phyloP scores from a whole-genome alignment of 2,797 vertebrate genomes.

The Sebastes iracundus region DNA sequence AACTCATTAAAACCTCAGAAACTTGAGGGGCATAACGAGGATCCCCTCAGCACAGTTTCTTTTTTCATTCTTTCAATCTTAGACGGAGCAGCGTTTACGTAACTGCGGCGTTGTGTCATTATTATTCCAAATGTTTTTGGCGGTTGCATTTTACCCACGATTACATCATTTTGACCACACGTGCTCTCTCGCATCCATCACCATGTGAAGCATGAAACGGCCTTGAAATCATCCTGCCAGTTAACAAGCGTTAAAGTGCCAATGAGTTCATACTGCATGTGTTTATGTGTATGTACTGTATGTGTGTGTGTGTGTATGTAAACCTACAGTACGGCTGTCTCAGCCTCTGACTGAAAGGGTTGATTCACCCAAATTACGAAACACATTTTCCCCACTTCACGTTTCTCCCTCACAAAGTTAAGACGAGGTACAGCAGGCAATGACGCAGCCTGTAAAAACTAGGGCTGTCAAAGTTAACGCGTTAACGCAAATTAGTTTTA shows the following conservation, averaged over 20 bases:
- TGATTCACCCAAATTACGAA: neutral
- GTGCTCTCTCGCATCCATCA: constrained; percentile 15
- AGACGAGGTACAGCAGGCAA: neutral
- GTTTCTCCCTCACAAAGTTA: neutral
- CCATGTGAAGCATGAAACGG: constrained; percentile 32
- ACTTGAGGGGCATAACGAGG: too few relatives aligned
- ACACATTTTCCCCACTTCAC: neutral
- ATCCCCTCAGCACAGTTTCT: neutral
- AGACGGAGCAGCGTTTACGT: constrained; percentile 27
- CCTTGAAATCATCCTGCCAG: constrained; percentile 34
- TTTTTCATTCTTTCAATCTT: constrained; percentile 14
- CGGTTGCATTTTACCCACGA: constrained; percentile 35
- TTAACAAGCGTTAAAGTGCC: constrained; percentile 7
- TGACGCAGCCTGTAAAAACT: too few relatives aligned
- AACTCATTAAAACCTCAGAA: neutral
- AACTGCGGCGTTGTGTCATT: constrained; percentile 26
- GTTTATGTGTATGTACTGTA: neutral
- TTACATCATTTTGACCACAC: constrained; percentile 55
- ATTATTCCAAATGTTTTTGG: constrained; percentile 43
- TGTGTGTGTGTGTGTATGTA: neutral
- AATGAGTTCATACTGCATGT: constrained; percentile 3
- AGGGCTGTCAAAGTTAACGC: too few relatives aligned
- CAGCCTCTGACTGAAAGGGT: neutral
- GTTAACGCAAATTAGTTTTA: too few relatives aligned
- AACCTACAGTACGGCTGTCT: neutral